Evolutionary conservation across 2,888 invertebrate species (phyloP), one percentile per base, ranked within the genome.

Genomic region (Euzophera pinguis): DNA sequence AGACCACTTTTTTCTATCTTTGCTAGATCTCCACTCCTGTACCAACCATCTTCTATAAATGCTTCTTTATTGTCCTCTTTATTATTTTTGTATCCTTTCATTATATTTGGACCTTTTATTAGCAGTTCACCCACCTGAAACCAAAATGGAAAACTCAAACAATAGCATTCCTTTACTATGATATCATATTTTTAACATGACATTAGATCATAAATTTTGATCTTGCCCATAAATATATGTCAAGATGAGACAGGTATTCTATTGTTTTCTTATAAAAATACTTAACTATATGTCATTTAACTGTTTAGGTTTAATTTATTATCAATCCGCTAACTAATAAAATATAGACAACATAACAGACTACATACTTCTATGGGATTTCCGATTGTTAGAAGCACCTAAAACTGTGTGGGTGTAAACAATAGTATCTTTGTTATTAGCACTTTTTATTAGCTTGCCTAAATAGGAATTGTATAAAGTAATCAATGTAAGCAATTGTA

Each of bases 51-150:
- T 34, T 88, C 92, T 48, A 91, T 81, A 66, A 97, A 93, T 7
- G 92, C 92, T 6, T 93, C 91, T 38, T 86, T 82, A 3, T 94
- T 96, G 4, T 95, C 96, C 69, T 94, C 89, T 1, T 92, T 91
- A 67, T 95, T 95, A 60, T 95, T 93, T 57, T 92, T 91, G 67
- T 97, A 97, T 0, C 96, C 95, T 66, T 92, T 91, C 95, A 96
- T 97, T 0, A 96, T 90, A 69, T 96, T 95, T 0, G 96, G 95
- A 0, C 97, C 96, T 60, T 92, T 92, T 1, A 95, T 84, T 50
- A 93, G 90, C 6, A 97, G 70, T 78, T 97, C 97, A 0, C 97
- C 97, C 0, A 88, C 73, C 83, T 92, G 64, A 48, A 48, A 32
- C 38, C 37, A 5, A 35, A 43, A 16, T 51, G 14, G 10, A 43